phyloP scores from a whole-genome alignment of 2,113 vertebrate genomes.

The Picathartes gymnocephalus region DNA sequence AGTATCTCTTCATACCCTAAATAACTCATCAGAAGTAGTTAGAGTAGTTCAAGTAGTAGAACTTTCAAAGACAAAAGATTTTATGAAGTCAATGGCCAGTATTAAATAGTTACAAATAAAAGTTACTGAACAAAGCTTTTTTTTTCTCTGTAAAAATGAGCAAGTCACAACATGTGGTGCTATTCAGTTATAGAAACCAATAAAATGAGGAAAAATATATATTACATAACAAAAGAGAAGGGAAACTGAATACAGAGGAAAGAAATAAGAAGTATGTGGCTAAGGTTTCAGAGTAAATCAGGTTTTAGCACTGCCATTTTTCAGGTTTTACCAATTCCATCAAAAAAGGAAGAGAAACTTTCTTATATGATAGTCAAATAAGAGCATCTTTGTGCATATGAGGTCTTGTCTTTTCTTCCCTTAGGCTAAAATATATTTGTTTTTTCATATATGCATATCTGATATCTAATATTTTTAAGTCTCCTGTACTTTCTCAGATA shows the following conservation, averaged over 20 bases:
- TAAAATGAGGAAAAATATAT: not conserved
- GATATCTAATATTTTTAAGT: not conserved
- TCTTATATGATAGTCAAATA: not conserved
- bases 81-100: not conserved
- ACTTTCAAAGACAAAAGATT: not conserved
- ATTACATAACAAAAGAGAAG: not conserved
- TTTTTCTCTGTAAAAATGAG: not conserved
- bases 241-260: not conserved
- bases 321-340: not conserved
- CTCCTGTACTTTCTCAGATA: not conserved
- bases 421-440: not conserved
- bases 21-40: not conserved
- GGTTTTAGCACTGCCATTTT: not conserved
- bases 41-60: not conserved
- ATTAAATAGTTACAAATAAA: not conserved
- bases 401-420: not conserved
- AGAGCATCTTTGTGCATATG: not conserved
- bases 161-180: not conserved
- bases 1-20: not conserved
- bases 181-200: not conserved
- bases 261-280: not conserved
- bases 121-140: fast-evolving
- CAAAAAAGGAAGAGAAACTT: not conserved
- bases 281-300: not conserved
- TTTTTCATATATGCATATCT: not conserved